Conservation (phyloP, 2,113 vertebrate species). For the Ictalurus punctatus region DNA sequence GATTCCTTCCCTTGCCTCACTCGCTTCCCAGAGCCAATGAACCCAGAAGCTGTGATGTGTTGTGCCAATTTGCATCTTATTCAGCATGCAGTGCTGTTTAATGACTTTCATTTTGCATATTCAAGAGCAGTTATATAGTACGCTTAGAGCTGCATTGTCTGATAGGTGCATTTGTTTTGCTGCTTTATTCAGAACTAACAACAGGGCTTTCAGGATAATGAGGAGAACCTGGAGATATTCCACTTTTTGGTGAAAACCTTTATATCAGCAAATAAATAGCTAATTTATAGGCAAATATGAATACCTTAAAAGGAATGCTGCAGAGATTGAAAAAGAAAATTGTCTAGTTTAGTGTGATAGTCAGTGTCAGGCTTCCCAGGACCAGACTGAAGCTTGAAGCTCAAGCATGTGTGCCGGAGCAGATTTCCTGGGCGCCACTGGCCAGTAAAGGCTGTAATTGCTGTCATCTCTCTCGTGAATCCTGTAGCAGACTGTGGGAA, state of each 20-base stretch:
- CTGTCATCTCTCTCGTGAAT: conserved; percentile 58
- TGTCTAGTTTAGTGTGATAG: conserved; percentile 58
- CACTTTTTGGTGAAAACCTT: neutral
- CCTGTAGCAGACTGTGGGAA: conserved; percentile 62
- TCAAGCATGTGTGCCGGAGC: conserved; percentile 58
- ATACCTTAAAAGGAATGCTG: neutral
- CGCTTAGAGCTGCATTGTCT: conserved; percentile 18
- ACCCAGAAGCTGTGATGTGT: conserved; percentile 31
- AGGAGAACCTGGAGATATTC: conserved; percentile 6
- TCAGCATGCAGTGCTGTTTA: conserved; percentile 38
- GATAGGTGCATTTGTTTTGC: conserved; percentile 6
- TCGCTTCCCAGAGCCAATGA: conserved; percentile 40
- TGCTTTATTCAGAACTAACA: neutral
- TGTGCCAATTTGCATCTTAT: conserved; percentile 49
- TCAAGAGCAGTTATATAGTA: conserved; percentile 30
- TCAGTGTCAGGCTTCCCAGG: conserved; percentile 49
- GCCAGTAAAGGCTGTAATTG: conserved; percentile 64
- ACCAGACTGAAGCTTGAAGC: conserved; percentile 57
- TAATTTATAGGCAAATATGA: conserved; percentile 1
- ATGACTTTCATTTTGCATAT: conserved; percentile 47
- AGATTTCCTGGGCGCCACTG: conserved; percentile 42
- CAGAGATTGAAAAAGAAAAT: conserved; percentile 35
- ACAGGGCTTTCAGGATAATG: conserved; percentile 5
- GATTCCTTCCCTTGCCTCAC: conserved; percentile 42
- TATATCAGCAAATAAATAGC: conserved; percentile 16